These are phyloP conservation scores for Zaprionus capensis DNA, from an alignment of 1,140 invertebrate species.

Conservation along the genomic window DNA sequence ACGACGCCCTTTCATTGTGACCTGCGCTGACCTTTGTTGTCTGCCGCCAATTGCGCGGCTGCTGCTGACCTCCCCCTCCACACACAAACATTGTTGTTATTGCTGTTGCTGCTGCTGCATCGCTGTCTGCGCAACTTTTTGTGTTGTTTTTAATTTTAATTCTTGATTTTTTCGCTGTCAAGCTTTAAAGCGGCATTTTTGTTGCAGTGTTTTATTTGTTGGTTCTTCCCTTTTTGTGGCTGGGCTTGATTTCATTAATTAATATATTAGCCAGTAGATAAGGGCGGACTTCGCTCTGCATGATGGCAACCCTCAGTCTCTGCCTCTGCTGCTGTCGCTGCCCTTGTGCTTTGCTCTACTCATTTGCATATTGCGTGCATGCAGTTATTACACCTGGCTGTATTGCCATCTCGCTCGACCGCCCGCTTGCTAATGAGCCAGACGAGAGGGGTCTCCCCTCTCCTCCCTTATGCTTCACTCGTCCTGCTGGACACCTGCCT, in stretches of 20 bases:
- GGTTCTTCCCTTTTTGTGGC: constrained; percentile 35
- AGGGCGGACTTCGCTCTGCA: constrained; percentile 44
- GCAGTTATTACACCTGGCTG: constrained; percentile 52
- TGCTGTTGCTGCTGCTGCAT: constrained; percentile 45
- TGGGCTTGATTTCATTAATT: constrained; percentile 65
- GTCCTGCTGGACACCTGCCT: constrained; percentile 55
- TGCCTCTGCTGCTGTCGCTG: constrained; percentile 4
- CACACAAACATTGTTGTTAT: constrained; percentile 8
- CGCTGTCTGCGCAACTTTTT: constrained; percentile 56
- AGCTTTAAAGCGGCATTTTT: constrained; percentile 56
- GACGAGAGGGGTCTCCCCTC: constrained; percentile 13
- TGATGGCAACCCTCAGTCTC: not conserved
- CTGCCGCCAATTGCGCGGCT: constrained; percentile 68
- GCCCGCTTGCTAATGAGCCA: constrained; percentile 47
- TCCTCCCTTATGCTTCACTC: not conserved
- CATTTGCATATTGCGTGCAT: constrained; percentile 54
- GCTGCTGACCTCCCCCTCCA: constrained; percentile 17
- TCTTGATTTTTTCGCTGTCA: constrained; percentile 23
- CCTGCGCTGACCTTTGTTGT: constrained; percentile 84
- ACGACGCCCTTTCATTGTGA: constrained; percentile 84
- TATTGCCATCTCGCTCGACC: constrained; percentile 36
- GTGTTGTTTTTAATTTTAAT: constrained; percentile 34
- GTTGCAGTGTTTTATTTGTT: constrained; percentile 48
- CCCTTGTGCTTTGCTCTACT: not conserved
- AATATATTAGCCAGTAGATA: constrained; percentile 57